These are phyloP conservation scores for Cladopsammia gracilis DNA, from an alignment of 64 coral and sea anemone genomes.

Conservation along the genomic window DNA sequence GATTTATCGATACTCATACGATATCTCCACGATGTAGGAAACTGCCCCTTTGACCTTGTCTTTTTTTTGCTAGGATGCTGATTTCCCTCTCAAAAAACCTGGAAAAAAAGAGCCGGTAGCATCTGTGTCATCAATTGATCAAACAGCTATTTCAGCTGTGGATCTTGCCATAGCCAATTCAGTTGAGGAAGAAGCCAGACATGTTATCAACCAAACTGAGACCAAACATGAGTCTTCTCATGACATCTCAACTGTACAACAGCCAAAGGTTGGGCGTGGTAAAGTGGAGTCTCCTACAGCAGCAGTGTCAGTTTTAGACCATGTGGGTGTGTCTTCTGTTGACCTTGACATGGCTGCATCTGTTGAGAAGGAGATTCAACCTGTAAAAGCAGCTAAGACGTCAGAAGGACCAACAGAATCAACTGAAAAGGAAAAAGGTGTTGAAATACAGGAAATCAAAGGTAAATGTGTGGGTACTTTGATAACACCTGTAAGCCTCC, in stretches of 20 bases:
- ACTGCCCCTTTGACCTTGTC: too few species aligned
- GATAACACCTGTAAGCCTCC: too few species aligned
- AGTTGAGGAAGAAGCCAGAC: slow-evolving; percentile 66
- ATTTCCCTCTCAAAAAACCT: neutral
- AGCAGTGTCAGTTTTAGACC: slow-evolving; percentile 89
- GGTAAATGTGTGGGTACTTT: neutral
- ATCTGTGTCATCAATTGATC: slow-evolving; percentile 79
- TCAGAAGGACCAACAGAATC: neutral
- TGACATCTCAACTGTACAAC: neutral
- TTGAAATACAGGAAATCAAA: neutral
- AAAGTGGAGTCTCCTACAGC: slow-evolving; percentile 42
- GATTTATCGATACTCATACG: too few species aligned
- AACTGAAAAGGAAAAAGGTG: neutral
- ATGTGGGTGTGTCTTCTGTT: slow-evolving; percentile 85
- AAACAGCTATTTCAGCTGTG: slow-evolving; percentile 69
- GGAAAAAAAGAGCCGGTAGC: slow-evolving; percentile 54
- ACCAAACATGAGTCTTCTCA: neutral
- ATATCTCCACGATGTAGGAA: too few species aligned
- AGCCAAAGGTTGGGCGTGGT: neutral
- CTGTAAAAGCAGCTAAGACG: neutral
- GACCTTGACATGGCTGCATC: slow-evolving; percentile 90
- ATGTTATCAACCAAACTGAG: neutral
- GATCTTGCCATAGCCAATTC: slow-evolving; percentile 72
- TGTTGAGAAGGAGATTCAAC: slow-evolving; percentile 82
- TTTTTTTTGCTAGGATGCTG: neutral